Base-by-base conservation (phyloP, 1,140 invertebrate genomes). In the Anadara kagoshimensis region DNA sequence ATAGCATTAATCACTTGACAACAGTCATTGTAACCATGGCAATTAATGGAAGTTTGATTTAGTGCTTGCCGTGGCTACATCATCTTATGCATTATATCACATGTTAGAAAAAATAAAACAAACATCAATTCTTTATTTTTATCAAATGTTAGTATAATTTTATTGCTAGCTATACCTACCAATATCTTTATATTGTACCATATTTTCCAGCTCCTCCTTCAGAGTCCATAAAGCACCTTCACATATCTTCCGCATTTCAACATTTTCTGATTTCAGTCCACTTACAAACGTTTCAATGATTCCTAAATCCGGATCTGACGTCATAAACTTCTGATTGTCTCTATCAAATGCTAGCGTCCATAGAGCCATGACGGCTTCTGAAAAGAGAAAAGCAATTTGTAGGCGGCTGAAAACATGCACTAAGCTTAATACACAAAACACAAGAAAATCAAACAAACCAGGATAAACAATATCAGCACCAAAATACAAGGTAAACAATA, bases 301-400 rank as follows among this genome's bases (percentile, higher is more conserved):
- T 78, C 47, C 12, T 66, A 47, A 47, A 79, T 70, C 65, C n/a
- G n/a, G n/a, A 41, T 76, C 73, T 14, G 59, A 41, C 24, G 81
- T 26, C 62, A 83, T 81, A 22, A 71, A 65, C 41, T 69, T 45
- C 70, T 76, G 74, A 61, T 83, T 83, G 7, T 76, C 57, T 20
- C 78, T 56, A 58, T 83, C 75, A 66, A 83, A 83, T 8, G 77
- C 72, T 24, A 83, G 44, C 1, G 64, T 71, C 81, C 81, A 83
- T 36, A 81, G 10, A 1, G 76, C 63, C 49, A 69, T 65, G 18
- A 72, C 24, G 45, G 69, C 69, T 45, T 75, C 69, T 73, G 56
- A 61, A 58, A 43, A 66, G 22, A 75, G 20, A 47, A 49, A 49
- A n/a, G n/a, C n/a, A n/a, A n/a, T n/a, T n/a, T n/a, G n/a, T n/a